These are phyloP conservation scores for Mesorhabditis spiculigera DNA, from an alignment of 2,888 invertebrate genomes.

Conservation along the genomic window DNA sequence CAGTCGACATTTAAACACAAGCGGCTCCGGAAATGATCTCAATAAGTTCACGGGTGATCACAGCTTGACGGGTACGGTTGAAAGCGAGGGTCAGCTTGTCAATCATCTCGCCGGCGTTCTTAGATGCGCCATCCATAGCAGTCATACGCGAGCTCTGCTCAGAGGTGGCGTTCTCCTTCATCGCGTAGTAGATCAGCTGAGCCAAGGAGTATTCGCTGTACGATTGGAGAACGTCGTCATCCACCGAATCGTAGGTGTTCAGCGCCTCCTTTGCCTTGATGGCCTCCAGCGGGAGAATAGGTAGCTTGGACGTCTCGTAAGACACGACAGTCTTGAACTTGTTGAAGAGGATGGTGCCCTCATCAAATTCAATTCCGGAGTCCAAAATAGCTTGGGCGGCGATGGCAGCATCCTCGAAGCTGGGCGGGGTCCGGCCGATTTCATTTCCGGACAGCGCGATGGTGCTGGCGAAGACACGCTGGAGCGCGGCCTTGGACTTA, in stretches of 20 bases:
- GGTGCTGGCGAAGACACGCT: conserved; percentile 63
- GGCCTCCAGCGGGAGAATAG: conserved; percentile 77
- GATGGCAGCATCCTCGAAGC: conserved; percentile 80
- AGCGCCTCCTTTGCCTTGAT: conserved; percentile 82
- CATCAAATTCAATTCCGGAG: conserved; percentile 76
- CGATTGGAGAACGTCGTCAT: conserved; percentile 81
- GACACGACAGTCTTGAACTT: conserved; percentile 77
- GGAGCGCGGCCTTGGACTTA: conserved; percentile 80
- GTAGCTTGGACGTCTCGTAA: conserved; percentile 76
- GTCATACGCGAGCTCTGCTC: conserved; percentile 99
- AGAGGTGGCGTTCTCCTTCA: conserved; percentile 95
- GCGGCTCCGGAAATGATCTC: conserved; percentile 98
- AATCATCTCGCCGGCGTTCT: conserved; percentile 99
- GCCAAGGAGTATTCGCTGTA: conserved; percentile 94
- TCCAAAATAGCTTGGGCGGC: conserved; percentile 79
- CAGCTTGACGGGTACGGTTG: conserved; percentile 97
- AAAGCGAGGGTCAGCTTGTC: conserved; percentile 90
- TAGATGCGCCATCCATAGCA: conserved; percentile 98
- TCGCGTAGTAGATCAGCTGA: conserved; percentile 83
- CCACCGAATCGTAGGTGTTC: conserved; percentile 84
- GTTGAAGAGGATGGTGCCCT: conserved; percentile 87
- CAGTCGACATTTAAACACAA: conserved; percentile 67
- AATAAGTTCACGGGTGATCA: conserved; percentile 93
- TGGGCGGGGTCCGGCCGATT: conserved; percentile 87
- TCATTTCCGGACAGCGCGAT: conserved; percentile 66